phyloP scores from a whole-genome alignment of 2,113 vertebrate genomes.

The Cinclus mexicanus region DNA sequence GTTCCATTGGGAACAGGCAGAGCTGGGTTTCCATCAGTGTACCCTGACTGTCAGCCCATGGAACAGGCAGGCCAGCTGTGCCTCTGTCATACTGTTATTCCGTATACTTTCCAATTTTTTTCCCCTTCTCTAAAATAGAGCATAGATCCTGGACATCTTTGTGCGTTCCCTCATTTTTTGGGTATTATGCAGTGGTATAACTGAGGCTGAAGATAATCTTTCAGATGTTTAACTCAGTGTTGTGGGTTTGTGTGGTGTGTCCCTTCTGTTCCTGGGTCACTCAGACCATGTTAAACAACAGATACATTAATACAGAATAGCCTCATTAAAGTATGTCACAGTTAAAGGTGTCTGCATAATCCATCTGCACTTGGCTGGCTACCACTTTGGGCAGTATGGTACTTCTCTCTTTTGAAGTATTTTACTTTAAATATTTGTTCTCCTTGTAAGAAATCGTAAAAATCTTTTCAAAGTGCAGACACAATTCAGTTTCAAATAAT shows the following conservation, averaged over 20 bases:
- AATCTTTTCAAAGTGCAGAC: not conserved
- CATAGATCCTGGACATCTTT: not conserved
- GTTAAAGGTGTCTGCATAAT: not conserved
- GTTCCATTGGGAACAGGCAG: rapidly evolving
- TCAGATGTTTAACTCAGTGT: not conserved
- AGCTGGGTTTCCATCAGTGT: rapidly evolving
- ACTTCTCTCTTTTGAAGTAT: not conserved
- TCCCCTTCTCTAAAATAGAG: not conserved
- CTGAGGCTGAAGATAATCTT: not conserved
- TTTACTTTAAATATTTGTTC: not conserved
- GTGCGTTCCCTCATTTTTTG: not conserved
- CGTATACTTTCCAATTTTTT: not conserved
- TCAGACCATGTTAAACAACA: not conserved
- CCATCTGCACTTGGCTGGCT: not conserved
- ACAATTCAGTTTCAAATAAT: not conserved
- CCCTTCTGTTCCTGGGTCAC: not conserved
- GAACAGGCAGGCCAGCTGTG: not conserved
- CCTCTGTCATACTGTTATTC: not conserved
- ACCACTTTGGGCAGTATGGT: not conserved
- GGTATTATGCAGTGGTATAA: not conserved
- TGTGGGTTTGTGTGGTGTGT: not conserved
- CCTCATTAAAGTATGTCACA: not conserved
- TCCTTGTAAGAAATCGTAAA: not conserved
- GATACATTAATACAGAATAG: not conserved
- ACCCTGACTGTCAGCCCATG: rapidly evolving